Evolutionary conservation across 2,888 invertebrate species (phyloP).

Genomic region (Chloroclysta siterata): DNA sequence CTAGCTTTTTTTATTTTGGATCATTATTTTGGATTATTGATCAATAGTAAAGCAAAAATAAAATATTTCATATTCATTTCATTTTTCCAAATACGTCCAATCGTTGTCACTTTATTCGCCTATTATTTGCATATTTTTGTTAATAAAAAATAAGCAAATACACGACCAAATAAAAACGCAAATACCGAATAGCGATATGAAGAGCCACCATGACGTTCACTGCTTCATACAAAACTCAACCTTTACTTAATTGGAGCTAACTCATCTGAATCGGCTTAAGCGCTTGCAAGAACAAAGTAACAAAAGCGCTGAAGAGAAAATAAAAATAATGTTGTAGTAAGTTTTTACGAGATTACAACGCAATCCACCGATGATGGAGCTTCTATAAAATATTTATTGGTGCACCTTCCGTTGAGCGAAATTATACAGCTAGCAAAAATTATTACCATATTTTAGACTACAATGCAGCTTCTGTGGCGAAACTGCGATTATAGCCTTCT

Average conservation of each 20-base stretch:
- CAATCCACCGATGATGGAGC: constrained; percentile 73
- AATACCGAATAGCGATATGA: no score
- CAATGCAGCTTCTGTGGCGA: constrained; percentile 63
- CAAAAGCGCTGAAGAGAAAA: constrained; percentile 26
- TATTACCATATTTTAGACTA: constrained; percentile 62
- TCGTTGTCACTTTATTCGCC: no score
- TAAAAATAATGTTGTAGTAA: constrained; percentile 56
- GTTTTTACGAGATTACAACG: constrained; percentile 74
- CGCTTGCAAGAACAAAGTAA: constrained; percentile 29
- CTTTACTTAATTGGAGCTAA: neutral
- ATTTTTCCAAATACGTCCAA: no score
- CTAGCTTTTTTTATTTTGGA: no score
- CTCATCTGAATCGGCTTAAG: neutral
- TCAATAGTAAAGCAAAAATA: no score
- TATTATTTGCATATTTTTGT: no score
- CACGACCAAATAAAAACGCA: no score
- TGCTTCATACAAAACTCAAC: no score
- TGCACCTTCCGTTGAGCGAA: constrained; percentile 57
- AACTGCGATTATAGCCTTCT: constrained; percentile 50
- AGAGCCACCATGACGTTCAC: no score
- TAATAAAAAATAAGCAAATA: no score
- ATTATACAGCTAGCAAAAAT: constrained; percentile 67
- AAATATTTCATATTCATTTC: no score
- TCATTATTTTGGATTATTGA: no score
- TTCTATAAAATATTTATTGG: constrained; percentile 80